A percentile compares a stretch with the other conserved stretches of the same genome.
These are phyloP conservation scores for Chaetodon trifascialis DNA, from an alignment of 2,113 vertebrate genomes.

Conservation along the genomic window DNA sequence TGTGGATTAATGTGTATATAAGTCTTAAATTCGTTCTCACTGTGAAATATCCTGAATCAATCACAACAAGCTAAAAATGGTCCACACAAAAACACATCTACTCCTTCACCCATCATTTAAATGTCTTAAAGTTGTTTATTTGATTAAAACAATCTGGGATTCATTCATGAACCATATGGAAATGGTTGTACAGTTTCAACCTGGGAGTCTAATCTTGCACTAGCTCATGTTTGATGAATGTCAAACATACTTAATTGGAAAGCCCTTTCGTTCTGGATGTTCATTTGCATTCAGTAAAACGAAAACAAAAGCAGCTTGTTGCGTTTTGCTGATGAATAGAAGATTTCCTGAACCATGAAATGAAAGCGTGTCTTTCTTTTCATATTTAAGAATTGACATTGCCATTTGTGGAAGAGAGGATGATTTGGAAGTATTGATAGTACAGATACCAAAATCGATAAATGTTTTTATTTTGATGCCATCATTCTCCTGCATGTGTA, in stretches of 20 bases:
- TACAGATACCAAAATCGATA: constrained; percentile 2
- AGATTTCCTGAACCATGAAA: constrained; percentile 29
- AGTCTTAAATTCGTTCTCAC: background rate
- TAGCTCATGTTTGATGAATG: constrained; percentile 52
- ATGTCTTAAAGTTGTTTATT: background rate
- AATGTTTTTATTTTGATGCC: background rate
- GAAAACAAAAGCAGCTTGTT: constrained; percentile 42
- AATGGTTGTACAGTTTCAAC: constrained; percentile 37
- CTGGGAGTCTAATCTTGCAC: constrained; percentile 24
- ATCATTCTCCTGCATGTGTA: background rate
- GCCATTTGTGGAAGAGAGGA: background rate
- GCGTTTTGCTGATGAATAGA: constrained; percentile 19
- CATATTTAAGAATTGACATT: background rate
- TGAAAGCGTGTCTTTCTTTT: background rate
- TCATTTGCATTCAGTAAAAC: constrained; percentile 51
- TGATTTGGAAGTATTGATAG: background rate
- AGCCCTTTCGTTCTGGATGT: constrained; percentile 36
- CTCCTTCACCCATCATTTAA: background rate
- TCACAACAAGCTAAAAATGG: background rate
- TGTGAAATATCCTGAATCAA: background rate
- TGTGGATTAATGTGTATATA: background rate
- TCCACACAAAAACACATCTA: background rate
- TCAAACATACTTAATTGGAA: constrained; percentile 63
- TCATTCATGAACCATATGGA: constrained; percentile 41
- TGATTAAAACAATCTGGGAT: constrained; percentile 23